Conservation (phyloP, 2,888 invertebrate genomes). For the Omphaloscelis lunosa region DNA sequence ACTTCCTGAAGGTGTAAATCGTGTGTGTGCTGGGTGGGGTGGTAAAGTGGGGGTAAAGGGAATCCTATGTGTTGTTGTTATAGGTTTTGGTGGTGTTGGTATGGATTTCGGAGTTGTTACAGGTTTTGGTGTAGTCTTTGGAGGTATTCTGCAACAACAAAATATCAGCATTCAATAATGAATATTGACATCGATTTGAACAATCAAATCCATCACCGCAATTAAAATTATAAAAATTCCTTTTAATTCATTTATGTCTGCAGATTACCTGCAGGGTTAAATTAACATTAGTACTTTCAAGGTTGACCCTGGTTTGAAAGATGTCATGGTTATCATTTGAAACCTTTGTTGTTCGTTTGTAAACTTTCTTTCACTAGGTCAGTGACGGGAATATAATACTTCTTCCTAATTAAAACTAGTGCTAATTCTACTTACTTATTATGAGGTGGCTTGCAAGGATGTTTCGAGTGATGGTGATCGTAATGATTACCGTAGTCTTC, state of each 20-base stretch:
- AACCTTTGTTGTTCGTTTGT: not conserved
- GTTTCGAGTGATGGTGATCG: slow-evolving; percentile 1
- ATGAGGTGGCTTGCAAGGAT: slow-evolving; percentile 12
- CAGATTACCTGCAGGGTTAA: not conserved
- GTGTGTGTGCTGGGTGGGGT: not conserved
- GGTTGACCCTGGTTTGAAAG: not conserved
- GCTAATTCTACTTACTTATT: slow-evolving; percentile 25
- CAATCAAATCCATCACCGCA: not conserved
- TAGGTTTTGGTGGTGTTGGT: not conserved
- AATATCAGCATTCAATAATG: not conserved
- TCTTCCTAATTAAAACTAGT: not conserved
- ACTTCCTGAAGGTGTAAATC: not conserved
- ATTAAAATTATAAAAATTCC: not conserved
- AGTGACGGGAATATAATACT: not conserved
- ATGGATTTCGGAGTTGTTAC: not conserved
- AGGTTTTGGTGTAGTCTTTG: not conserved
- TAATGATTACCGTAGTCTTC: slow-evolving; percentile 19
- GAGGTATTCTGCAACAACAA: slow-evolving; percentile 30
- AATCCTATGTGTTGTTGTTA: not conserved
- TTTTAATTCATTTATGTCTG: not conserved
- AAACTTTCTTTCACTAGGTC: not conserved
- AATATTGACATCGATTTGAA: not conserved
- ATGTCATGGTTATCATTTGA: not conserved
- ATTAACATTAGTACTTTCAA: not conserved
- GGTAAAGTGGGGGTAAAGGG: not conserved